Base-by-base conservation (phyloP, 2,888 invertebrate species). In the Seira musarum region DNA sequence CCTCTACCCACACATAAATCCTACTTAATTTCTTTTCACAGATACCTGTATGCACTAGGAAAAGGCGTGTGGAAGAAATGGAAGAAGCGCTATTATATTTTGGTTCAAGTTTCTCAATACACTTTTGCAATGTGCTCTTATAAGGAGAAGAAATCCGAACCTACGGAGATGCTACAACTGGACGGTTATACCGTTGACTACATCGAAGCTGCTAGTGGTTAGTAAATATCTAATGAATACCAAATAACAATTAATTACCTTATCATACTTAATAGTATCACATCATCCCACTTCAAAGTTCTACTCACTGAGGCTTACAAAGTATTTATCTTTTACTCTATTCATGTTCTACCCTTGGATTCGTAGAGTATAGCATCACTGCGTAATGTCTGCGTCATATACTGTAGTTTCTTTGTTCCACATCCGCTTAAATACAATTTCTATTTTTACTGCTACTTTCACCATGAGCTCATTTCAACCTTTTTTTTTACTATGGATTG, bases 91-190 rank as follows among this genome's bases (percentile, higher is more conserved):
- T 99, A 99, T 90, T 98, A 96, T 92, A 98, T 99, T 85, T 91
- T 99, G 85, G 99, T 99, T 66, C 99, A 99, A 92, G 98, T 99
- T 63, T 98, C 98, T 82, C 99, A 99, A 91, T 99, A 99, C 90
- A 99, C 99, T 53, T 99, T 99, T 91, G 99, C 99, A 63, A 96
- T 99, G 93, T 99, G 99, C 91, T 98, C 97, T 87, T 99, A 99
- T 90, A 96, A 98, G 90, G 98, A 99, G 90, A 99, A 98, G 91
- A 99, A 99, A 90, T 95, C 97, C 24, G 99, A 99, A 90, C 99
- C 99, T 15, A 96, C 98, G 25, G 99, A 99, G 91, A 98, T 99
- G 96, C 97, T 99, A 95, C 98, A 99, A 90, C 91, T 99, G 78
- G 99, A 99, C 90, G 99, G 98, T 19, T 99, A 98, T 90, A 99